Evolutionary conservation across 2,797 vertebrate genomes (phyloP).

Genomic region (Coluber constrictor): DNA sequence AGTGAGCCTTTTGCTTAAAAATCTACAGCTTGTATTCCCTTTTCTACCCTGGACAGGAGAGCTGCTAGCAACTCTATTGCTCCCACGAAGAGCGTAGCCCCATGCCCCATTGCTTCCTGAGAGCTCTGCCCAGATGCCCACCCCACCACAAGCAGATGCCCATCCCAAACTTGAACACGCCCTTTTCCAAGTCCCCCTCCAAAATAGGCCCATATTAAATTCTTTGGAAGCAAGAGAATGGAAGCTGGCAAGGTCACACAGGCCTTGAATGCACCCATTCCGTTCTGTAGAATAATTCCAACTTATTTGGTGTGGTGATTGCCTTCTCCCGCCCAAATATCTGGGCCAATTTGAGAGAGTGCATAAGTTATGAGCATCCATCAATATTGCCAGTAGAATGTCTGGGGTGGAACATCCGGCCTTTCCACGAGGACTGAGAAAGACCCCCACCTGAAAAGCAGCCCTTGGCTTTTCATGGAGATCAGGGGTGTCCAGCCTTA

Average conservation of each 20-base stretch:
- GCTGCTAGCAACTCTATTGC: neutral
- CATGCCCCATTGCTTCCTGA: neutral
- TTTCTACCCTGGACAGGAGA: neutral
- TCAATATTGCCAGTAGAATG: neutral
- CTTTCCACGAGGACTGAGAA: neutral
- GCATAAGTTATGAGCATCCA: neutral
- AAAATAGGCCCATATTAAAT: neutral
- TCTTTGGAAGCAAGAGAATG: accelerated
- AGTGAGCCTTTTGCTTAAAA: constrained; percentile 7
- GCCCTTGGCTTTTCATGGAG: neutral
- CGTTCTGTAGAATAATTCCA: neutral
- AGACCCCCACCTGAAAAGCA: neutral
- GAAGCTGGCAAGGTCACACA: too few relatives aligned
- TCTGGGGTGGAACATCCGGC: neutral
- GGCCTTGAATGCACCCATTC: neutral
- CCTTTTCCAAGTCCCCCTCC: neutral
- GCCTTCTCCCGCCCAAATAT: neutral
- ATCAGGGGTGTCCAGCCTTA: neutral
- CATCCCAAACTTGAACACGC: accelerated
- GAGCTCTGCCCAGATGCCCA: neutral
- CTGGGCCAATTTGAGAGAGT: neutral
- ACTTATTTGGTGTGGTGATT: neutral
- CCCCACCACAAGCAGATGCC: neutral
- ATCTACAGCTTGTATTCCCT: neutral
- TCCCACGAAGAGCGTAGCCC: constrained; percentile 13